Percentiles rank a stretch among this genome's conserved stretches.
Conservation (phyloP, 2,113 vertebrate genomes). For the Tachysurus vachellii region DNA sequence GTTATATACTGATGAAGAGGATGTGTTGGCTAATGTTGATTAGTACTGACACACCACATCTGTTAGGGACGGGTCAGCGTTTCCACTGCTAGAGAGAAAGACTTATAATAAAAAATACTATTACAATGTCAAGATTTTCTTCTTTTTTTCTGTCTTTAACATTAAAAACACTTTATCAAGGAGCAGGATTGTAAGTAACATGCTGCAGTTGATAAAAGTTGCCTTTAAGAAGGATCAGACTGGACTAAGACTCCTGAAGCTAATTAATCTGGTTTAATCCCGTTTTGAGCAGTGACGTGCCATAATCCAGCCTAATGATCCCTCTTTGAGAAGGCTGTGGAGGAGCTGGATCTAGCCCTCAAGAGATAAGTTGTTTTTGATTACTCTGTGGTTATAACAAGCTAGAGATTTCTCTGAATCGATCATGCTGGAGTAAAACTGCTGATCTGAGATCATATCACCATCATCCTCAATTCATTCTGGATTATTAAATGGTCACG, state of each 20-base stretch:
- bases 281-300: slow-evolving; percentile 40
- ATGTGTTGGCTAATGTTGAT: slow-evolving; percentile 34
- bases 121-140: not conserved
- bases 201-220: slow-evolving; percentile 26
- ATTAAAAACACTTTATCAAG: not conserved
- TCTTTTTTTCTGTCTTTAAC: not conserved
- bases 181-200: not conserved
- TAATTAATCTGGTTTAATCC: slow-evolving; percentile 55
- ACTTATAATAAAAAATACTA: not conserved
- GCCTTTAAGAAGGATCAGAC: slow-evolving; percentile 41
- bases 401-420: not conserved
- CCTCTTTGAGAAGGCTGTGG: slow-evolving; percentile 6
- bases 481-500: not conserved
- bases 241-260: slow-evolving; percentile 48
- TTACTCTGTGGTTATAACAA: slow-evolving; percentile 17
- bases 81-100: not conserved
- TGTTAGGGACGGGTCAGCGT: slow-evolving; percentile 35
- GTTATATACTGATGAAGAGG: slow-evolving; percentile 45
- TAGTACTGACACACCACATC: slow-evolving; percentile 36
- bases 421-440: not conserved
- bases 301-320: slow-evolving; percentile 52
- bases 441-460: not conserved
- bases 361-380: slow-evolving; percentile 22
- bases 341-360: not conserved
- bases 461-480: not conserved